Base-by-base conservation (phyloP, 2,797 vertebrate genomes). In the Diceros bicornis region DNA sequence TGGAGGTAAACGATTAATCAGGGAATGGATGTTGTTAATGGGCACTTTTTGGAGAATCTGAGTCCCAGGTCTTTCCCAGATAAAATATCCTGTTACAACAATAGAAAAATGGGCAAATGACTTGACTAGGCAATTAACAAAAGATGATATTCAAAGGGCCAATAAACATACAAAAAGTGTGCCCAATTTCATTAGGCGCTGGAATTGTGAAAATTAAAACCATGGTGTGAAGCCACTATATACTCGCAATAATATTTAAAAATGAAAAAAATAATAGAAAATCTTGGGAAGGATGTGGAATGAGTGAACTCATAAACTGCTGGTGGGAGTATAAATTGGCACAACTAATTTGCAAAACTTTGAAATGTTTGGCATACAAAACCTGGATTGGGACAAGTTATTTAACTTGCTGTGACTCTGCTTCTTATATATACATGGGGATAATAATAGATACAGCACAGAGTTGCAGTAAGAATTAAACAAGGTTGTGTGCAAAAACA, bases 181-280 rank as follows among this genome's bases (percentile, higher is more conserved):
- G 4, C 7, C 55, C 50, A 50, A 66, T 77, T 72, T 44, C 13
- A 57, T 66, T n/a, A 84, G 29, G 23, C n/a, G 37, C 37, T 62
- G 7, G 62, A 55, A n/a, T 78, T 55, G 57, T 13, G 18, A 83
- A 93, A 72, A 88, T 88, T 87, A 37, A 93, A 90, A 86, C 21
- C 37, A n/a, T 10, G 66, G 21, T 13, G 13, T 52, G 55, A 93
- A 66, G 18, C 55, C 29, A 44, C 27, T 18, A 0, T 62, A 62
- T 2, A 75, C 11, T 17, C 34, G n/a, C 61, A 75, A 23, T 41
- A 71, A 44, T 10, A 92, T 64, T 86, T 83, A 89, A 89, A 82
- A 74, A 13, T 95, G 55, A 57, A 47, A 77, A 78, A 61, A 61
- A 44, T n/a, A 64, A 52, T 23, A 23, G 10, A n/a, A 83, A 74